Evolutionary conservation across 1,140 invertebrate genomes (phyloP), one percentile per base, ranked within the genome.

Genomic region (Drosophila ercepeae): DNA sequence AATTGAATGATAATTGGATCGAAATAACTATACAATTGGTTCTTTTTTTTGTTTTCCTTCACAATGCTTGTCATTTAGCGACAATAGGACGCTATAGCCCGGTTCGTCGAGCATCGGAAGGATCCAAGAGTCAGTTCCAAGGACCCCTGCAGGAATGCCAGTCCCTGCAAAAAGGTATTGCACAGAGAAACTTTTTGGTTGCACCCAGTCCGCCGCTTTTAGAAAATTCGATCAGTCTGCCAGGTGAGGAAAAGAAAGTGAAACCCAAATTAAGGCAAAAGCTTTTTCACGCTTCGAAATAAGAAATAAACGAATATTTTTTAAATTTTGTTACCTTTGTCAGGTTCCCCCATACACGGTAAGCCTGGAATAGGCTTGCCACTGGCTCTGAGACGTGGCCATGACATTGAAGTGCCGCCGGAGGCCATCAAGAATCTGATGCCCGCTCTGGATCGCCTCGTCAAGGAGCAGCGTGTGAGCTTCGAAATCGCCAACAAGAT

Each of bases 71-170:
- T n/a, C 39, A 45, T 71, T 79, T 74, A 86, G 76, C 70, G 65
- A 75, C 57, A 46, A 61, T 75, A 90, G 89, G 89, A 75, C 93
- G 97, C 52, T 98, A 97, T 91, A 97, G 96, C 61, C 97, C 97
- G 0, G 97, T 98, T 9, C 93, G 98, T 39, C 93, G 98, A 73
- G 97, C 97, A 23, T 97, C 96, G 63, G 97, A 91, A 58, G 90
- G 91, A 7, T 91, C 90, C 0, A 86, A 90, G 21, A 72, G 79
- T 13, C 90, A 92, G 68, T 90, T 90, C 64, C 91, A 92, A 64
- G 93, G 93, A 18, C 93, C 94, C 34, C 93, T 96, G 63, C 94
- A 96, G 78, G 95, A 96, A 90, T 95, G 95, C 89, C 95, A 95
- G 71, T 94, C 95, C 67, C 90, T 95, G 39, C 91, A 94, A 92